A percentile compares a stretch with the other conserved stretches of the same genome.
These are phyloP conservation scores for Coendou prehensilis DNA, from an alignment of 2,797 vertebrate species.

Conservation along the genomic window DNA sequence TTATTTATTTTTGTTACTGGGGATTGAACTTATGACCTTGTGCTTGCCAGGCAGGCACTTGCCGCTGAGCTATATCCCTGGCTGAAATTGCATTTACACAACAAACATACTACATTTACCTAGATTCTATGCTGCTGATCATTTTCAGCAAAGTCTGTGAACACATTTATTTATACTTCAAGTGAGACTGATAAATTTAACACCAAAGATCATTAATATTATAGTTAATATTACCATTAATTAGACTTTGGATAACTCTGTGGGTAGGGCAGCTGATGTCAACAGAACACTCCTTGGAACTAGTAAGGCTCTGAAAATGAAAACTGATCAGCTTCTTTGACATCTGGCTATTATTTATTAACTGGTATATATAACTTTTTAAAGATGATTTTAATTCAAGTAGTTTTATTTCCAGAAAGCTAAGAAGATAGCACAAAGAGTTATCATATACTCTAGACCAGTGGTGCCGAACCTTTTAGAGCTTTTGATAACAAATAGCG, in stretches of 20 bases:
- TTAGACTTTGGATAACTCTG: conserved; percentile 19
- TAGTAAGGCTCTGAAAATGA: conserved; percentile 16
- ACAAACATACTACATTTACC: not conserved
- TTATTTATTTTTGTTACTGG: no score
- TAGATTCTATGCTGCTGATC: conserved; percentile 21
- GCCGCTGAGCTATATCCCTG: no score
- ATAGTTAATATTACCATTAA: conserved; percentile 1
- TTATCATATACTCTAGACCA: not conserved
- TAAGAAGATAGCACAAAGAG: not conserved
- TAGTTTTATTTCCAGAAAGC: conserved; percentile 58
- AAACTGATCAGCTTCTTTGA: conserved; percentile 55
- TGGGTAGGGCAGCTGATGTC: conserved; percentile 25
- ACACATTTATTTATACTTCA: conserved; percentile 50
- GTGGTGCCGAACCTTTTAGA: not conserved
- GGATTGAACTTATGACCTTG: no score
- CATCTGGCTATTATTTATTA: conserved; percentile 31
- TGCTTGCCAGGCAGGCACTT: no score
- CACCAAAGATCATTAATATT: not conserved
- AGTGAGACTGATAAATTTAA: not conserved
- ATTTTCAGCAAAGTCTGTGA: conserved; percentile 42
- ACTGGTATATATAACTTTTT: not conserved
- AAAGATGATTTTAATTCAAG: conserved; percentile 38
- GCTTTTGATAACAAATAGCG: not conserved
- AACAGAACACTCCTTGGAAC: not conserved
- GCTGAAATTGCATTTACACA: not conserved